phyloP scores from a whole-genome alignment of 2,888 invertebrate species.

The Strigamia maritima region DNA sequence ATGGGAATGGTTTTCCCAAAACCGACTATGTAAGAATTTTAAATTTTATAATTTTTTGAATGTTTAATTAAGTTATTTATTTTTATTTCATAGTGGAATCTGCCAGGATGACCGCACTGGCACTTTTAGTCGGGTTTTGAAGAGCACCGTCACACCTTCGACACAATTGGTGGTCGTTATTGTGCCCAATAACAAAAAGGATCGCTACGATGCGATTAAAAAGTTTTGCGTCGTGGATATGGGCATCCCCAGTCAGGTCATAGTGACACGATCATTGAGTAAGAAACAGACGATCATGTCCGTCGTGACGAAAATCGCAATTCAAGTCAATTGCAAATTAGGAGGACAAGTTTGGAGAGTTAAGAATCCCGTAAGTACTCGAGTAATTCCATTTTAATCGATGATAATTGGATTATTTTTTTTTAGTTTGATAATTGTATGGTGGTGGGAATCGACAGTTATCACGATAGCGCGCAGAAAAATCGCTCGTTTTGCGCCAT shows the following conservation, averaged over 20 bases:
- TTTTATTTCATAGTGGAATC: neutral
- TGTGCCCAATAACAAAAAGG: conserved; percentile 65
- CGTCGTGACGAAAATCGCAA: conserved; percentile 85
- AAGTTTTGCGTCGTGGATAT: conserved; percentile 58
- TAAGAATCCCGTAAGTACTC: conserved; percentile 60
- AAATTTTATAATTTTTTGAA: too few species aligned
- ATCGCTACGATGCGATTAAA: conserved; percentile 82
- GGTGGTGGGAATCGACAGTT: conserved; percentile 56
- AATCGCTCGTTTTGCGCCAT: conserved; percentile 56
- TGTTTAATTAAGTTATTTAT: conserved; percentile 41
- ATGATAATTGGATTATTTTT: neutral
- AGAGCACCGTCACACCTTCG: conserved; percentile 42
- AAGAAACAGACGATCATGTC: conserved; percentile 60
- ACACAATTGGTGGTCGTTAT: conserved; percentile 57
- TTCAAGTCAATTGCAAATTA: conserved; percentile 89
- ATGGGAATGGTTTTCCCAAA: conserved; percentile 50
- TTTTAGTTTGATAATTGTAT: conserved; percentile 47
- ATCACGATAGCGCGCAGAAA: conserved; percentile 55
- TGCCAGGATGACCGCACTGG: conserved; percentile 42
- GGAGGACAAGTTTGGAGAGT: conserved; percentile 87
- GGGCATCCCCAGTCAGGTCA: conserved; percentile 53
- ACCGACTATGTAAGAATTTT: conserved; percentile 47
- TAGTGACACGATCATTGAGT: conserved; percentile 49
- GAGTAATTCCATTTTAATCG: too few species aligned
- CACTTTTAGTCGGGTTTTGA: conserved; percentile 46